Conservation (phyloP, 2,888 invertebrate species). For the Chironomus riparius region DNA sequence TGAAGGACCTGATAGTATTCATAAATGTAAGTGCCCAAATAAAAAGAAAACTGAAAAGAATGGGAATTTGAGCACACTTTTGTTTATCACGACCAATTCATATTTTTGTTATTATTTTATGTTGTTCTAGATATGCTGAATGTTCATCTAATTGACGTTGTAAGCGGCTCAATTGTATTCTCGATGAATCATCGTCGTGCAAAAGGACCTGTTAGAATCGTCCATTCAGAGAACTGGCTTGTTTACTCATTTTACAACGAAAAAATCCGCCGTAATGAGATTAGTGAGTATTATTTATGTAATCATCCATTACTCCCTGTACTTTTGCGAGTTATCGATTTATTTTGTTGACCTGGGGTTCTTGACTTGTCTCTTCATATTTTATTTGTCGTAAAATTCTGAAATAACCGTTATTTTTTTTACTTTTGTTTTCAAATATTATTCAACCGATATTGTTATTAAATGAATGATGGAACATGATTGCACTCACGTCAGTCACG, state of each 20-base stretch:
- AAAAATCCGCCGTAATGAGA: conserved; percentile 83
- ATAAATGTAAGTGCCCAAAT: conserved; percentile 53
- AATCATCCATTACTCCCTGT: no score
- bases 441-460: no score
- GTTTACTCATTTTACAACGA: conserved; percentile 92
- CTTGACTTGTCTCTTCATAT: no score
- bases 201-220: conserved; percentile 71
- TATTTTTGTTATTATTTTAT: conserved; percentile 29
- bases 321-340: no score
- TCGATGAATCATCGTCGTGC: conserved; percentile 78
- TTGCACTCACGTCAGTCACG: no score
- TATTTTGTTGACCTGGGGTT: no score
- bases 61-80: not conserved
- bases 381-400: no score
- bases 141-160: conserved; percentile 80
- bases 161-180: conserved; percentile 79
- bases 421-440: no score
- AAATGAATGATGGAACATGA: no score
- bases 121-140: conserved; percentile 59
- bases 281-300: conserved; percentile 45
- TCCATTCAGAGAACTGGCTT: conserved; percentile 96
- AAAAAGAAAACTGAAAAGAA: not conserved
- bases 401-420: no score
- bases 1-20: conserved; percentile 61
- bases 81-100: not conserved